phyloP scores from a whole-genome alignment of 2,888 invertebrate species.

The Apamea anceps region DNA sequence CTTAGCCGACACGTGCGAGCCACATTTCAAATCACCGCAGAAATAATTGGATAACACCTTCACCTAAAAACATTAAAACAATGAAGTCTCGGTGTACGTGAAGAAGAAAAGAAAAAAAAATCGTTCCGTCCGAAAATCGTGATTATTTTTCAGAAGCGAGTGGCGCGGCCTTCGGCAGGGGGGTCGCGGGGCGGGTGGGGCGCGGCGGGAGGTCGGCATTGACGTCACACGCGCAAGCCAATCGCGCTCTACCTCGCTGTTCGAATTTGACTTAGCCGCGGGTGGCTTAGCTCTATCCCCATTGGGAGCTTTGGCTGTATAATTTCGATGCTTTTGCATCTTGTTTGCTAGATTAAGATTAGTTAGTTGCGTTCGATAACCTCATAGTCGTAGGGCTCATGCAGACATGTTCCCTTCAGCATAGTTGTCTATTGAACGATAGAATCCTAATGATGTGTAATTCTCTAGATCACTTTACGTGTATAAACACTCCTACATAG shows the following conservation, averaged over 20 bases:
- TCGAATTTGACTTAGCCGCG: conserved; percentile 82
- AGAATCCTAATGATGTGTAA: conserved; percentile 1
- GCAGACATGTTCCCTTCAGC: background rate
- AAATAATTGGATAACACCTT: conserved; percentile 64
- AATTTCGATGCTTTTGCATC: conserved; percentile 72
- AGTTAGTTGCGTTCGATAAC: conserved; percentile 66
- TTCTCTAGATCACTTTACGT: background rate
- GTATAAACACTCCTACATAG: background rate
- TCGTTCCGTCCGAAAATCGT: conserved; percentile 83
- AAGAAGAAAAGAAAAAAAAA: conserved; percentile 71
- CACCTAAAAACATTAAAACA: conserved; percentile 69
- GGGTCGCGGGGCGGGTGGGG: conserved; percentile 74
- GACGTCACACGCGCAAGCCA: conserved; percentile 87
- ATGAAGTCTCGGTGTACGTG: conserved; percentile 68
- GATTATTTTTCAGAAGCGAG: conserved; percentile 87
- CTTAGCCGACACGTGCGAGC: conserved; percentile 65
- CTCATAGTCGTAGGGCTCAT: conserved; percentile 38
- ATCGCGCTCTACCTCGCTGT: conserved; percentile 79
- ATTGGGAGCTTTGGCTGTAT: conserved; percentile 75
- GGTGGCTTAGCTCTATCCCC: conserved; percentile 79
- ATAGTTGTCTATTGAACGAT: background rate
- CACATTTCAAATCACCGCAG: conserved; percentile 60
- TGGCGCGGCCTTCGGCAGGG: conserved; percentile 83
- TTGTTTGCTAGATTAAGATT: conserved; percentile 69
- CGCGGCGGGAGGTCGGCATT: conserved; percentile 87